Conservation (phyloP, 2,113 vertebrate species). For the Podiceps cristatus region DNA sequence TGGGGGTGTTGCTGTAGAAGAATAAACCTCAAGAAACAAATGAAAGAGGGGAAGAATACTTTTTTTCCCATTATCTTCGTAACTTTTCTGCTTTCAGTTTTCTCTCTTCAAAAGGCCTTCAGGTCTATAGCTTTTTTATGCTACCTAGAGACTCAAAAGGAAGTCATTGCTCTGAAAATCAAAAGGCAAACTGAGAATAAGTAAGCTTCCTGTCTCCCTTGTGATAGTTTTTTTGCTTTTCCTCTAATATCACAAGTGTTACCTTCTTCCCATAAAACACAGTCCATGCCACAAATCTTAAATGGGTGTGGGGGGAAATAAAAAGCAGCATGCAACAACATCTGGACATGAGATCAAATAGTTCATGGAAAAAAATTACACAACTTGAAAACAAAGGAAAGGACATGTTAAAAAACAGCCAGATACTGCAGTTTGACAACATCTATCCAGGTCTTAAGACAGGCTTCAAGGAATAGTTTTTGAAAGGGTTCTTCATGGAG, state of each 20-base stretch:
- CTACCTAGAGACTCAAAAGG: background rate
- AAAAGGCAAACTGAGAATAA: background rate
- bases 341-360: background rate
- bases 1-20: rapidly evolving
- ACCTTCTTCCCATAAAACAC: background rate
- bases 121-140: background rate
- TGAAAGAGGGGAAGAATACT: background rate
- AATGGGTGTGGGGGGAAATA: background rate
- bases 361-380: background rate
- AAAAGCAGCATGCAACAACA: background rate
- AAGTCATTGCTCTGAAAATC: background rate
- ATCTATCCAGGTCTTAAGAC: background rate
- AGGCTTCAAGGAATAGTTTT: background rate
- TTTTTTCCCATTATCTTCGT: background rate
- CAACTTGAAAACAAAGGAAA: background rate
- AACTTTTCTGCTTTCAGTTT: background rate
- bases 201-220: background rate
- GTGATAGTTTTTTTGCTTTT: background rate
- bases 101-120: background rate
- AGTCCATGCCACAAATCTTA: background rate
- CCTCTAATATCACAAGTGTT: background rate
- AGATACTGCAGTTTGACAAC: background rate
- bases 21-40: background rate
- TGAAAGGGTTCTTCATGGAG: background rate
- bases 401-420: background rate